Evolutionary conservation across 2,113 vertebrate species (phyloP), one percentile per base, ranked within the genome.

Genomic region (Pachypanchax playfairii): DNA sequence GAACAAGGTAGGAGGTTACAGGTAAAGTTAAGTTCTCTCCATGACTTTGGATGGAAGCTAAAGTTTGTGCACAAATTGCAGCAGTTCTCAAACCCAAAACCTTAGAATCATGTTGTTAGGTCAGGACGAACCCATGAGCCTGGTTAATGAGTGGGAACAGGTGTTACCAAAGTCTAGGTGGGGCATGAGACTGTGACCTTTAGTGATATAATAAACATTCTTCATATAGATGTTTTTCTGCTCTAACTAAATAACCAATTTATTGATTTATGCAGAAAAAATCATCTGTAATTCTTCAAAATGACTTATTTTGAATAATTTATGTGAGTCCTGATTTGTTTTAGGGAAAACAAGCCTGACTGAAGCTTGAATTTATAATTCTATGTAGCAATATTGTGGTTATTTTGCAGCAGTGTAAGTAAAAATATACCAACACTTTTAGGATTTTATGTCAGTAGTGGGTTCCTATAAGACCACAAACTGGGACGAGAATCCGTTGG

Each of bases 81-180:
- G n/a, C n/a, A n/a, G n/a, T n/a, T n/a, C n/a, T n/a, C n/a, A n/a
- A n/a, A n/a, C n/a, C n/a, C n/a, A n/a, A n/a, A n/a, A n/a, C n/a
- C n/a, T n/a, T n/a, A n/a, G n/a, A n/a, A n/a, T n/a, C n/a, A n/a
- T n/a, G n/a, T n/a, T n/a, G n/a, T n/a, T n/a, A n/a, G n/a, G n/a
- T n/a, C n/a, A n/a, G n/a, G n/a, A n/a, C n/a, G n/a, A n/a, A n/a
- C n/a, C n/a, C n/a, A n/a, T n/a, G n/a, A n/a, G n/a, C n/a, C n/a
- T n/a, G n/a, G 72, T 55, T 78, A 75, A 46, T 59, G 38, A 11
- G 52, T 65, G 73, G 58, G 78, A 81, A 66, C 41, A 66, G 74
- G 51, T 57, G 68, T 65, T 79, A 77, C 66, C 61, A 65, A 54
- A 48, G 57, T 50, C 67, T 38, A 53, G 65, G 65, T 57, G 60